Percentiles rank a stretch among this genome's conserved stretches.
These are phyloP conservation scores for Acanthornis magna DNA, from an alignment of 2,797 vertebrate genomes.

Conservation along the genomic window DNA sequence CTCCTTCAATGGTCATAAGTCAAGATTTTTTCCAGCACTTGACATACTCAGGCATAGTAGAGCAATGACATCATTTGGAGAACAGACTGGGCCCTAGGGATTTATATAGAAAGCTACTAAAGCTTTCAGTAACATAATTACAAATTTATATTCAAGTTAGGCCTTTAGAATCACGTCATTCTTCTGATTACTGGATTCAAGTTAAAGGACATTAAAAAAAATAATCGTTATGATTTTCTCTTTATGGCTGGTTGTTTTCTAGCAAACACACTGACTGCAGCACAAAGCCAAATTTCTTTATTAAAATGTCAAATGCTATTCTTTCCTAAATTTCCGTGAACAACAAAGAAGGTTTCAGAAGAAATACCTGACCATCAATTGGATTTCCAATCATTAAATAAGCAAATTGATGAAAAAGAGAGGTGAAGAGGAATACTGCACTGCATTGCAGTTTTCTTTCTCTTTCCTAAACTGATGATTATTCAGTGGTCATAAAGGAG, in stretches of 20 bases:
- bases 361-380: neutral
- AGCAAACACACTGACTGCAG: slow-evolving; percentile 46
- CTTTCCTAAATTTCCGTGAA: slow-evolving; percentile 57
- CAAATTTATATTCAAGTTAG: slow-evolving; percentile 48
- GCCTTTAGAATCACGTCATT: slow-evolving; percentile 33
- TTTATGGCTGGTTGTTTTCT: slow-evolving; percentile 38
- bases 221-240: slow-evolving; percentile 40
- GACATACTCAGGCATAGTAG: neutral
- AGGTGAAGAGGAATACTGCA: neutral
- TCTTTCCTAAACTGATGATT: neutral
- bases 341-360: slow-evolving; percentile 27
- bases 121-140: slow-evolving; percentile 15
- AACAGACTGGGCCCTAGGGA: neutral
- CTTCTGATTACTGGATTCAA: slow-evolving; percentile 59
- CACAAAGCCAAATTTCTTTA: slow-evolving; percentile 63
- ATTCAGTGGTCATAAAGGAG: neutral
- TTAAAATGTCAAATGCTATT: slow-evolving; percentile 67
- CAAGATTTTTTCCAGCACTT: neutral
- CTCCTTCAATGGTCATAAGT: neutral
- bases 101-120: slow-evolving; percentile 21
- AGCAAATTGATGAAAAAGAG: neutral
- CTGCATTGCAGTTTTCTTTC: neutral
- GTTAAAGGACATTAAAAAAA: slow-evolving; percentile 40
- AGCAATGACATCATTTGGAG: neutral
- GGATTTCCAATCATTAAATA: slow-evolving; percentile 29